These are phyloP conservation scores for Campoletis raptor DNA, from an alignment of 2,888 invertebrate genomes.

Conservation along the genomic window DNA sequence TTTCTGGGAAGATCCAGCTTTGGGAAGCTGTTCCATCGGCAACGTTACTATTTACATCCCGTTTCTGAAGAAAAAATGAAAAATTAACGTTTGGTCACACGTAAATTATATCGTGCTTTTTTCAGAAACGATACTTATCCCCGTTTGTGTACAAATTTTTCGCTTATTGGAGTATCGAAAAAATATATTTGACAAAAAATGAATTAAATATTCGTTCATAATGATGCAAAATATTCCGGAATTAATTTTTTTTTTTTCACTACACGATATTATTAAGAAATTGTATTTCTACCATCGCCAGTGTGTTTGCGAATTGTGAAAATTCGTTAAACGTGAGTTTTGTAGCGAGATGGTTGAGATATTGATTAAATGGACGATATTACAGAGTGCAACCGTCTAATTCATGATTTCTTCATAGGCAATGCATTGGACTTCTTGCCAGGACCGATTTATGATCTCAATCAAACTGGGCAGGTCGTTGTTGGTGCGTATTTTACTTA, in stretches of 20 bases:
- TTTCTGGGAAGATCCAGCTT: slow-evolving; percentile 82
- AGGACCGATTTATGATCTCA: slow-evolving; percentile 92
- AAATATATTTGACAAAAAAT: slow-evolving; percentile 19
- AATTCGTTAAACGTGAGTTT: slow-evolving; percentile 45
- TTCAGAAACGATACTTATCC: slow-evolving; percentile 27
- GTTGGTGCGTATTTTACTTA: slow-evolving; percentile 87
- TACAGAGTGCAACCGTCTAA: slow-evolving; percentile 59
- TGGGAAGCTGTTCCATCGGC: slow-evolving; percentile 81
- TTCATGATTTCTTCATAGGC: slow-evolving; percentile 82
- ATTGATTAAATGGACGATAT: slow-evolving; percentile 67
- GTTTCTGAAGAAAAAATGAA: slow-evolving; percentile 34
- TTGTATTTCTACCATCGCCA: slow-evolving; percentile 62
- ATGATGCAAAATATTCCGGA: slow-evolving; percentile 19
- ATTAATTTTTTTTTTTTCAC: slow-evolving; percentile 11
- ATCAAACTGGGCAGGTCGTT: slow-evolving; percentile 94
- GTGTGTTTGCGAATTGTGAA: slow-evolving; percentile 27
- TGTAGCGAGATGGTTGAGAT: slow-evolving; percentile 73
- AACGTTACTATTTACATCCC: slow-evolving; percentile 79
- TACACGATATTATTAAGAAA: slow-evolving; percentile 17
- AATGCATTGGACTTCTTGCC: slow-evolving; percentile 87
- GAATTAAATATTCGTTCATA: background rate
- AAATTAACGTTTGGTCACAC: slow-evolving; percentile 11
- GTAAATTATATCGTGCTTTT: slow-evolving; percentile 27
- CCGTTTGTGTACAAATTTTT: slow-evolving; percentile 24
- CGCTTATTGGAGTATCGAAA: slow-evolving; percentile 14